Conservation (phyloP, 2,113 vertebrate genomes). For the Leuciscus idus region DNA sequence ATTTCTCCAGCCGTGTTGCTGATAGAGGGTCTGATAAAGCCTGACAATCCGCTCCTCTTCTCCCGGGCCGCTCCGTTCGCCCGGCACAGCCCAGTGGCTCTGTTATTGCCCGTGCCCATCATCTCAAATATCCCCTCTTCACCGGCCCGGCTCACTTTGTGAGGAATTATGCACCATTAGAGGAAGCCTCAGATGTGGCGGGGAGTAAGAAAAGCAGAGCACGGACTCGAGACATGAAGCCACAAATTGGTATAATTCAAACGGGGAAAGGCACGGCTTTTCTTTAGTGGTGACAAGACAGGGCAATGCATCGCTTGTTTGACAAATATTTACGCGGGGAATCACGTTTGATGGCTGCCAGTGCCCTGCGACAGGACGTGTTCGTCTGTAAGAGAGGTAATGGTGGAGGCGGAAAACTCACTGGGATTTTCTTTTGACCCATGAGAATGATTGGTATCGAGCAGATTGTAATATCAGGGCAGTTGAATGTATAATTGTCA, state of each 20-base stretch:
- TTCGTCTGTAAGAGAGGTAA: constrained; percentile 40
- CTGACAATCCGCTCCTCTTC: constrained; percentile 49
- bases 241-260: constrained; percentile 62
- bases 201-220: constrained; percentile 57
- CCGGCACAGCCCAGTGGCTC: constrained; percentile 1
- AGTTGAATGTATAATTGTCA: too few relatives aligned
- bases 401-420: background rate
- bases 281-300: constrained; percentile 40
- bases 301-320: constrained; percentile 31
- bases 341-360: constrained; percentile 47
- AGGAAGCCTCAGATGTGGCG: constrained; percentile 43
- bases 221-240: constrained; percentile 40
- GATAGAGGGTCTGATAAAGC: constrained; percentile 61
- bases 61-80: background rate
- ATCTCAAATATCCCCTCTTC: constrained; percentile 38
- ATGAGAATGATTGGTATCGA: background rate
- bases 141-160: constrained; percentile 8
- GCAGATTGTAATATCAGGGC: too few relatives aligned
- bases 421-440: background rate
- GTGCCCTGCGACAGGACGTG: background rate
- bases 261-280: background rate
- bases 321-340: constrained; percentile 51
- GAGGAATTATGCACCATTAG: constrained; percentile 57
- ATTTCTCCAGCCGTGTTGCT: constrained; percentile 63
- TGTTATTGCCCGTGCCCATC: constrained; percentile 47